phyloP scores from a whole-genome alignment of 2,797 vertebrate genomes.

The Rousettus madagascariensis region DNA sequence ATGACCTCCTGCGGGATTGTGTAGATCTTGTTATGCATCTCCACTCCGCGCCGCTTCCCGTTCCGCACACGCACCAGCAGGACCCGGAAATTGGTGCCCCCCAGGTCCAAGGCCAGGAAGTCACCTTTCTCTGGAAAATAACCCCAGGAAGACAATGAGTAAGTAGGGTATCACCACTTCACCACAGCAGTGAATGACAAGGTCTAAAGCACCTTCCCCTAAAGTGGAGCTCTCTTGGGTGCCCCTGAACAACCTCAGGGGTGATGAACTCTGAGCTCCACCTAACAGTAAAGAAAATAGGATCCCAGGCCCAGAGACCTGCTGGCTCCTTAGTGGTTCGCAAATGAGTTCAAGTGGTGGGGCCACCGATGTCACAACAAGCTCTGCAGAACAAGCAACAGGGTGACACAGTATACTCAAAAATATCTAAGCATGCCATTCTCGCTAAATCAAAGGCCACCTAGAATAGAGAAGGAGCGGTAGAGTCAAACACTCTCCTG shows the following conservation, averaged over 20 bases:
- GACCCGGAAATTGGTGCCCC: slow-evolving; percentile 96
- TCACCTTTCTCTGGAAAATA: slow-evolving; percentile 91
- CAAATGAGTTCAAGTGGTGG: neutral
- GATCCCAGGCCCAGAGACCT: neutral
- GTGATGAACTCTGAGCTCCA: neutral
- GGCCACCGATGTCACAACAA: neutral
- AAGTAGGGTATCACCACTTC: no score
- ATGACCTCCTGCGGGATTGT: slow-evolving; percentile 92
- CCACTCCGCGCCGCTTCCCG: slow-evolving; percentile 88
- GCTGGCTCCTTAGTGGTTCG: neutral
- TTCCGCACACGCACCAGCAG: slow-evolving; percentile 92
- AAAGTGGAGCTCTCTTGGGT: neutral
- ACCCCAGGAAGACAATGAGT: neutral
- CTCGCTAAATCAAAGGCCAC: neutral
- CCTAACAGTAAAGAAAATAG: neutral
- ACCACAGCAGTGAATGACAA: neutral
- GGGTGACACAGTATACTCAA: neutral
- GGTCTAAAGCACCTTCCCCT: neutral
- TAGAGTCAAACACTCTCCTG: neutral
- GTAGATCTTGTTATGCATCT: slow-evolving; percentile 99
- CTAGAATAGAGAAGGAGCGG: neutral
- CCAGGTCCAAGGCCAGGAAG: slow-evolving; percentile 96
- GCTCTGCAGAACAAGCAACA: neutral
- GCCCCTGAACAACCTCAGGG: neutral
- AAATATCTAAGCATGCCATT: neutral